Conservation (phyloP, 2,888 invertebrate genomes). For the Coremacera marginata region DNA sequence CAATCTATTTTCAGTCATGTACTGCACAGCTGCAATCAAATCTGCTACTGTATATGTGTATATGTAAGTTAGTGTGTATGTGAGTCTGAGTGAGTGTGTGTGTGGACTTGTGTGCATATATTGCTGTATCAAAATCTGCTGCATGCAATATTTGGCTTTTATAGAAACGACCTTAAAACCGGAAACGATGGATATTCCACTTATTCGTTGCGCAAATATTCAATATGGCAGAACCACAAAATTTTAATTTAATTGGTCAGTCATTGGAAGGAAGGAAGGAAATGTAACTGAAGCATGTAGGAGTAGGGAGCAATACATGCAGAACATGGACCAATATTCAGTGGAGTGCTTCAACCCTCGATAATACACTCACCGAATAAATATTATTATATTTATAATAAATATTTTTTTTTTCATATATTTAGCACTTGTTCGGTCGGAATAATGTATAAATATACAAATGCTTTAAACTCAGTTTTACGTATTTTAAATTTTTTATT, state of each 20-base stretch:
- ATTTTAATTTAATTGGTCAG: conserved; percentile 21
- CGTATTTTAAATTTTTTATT: too few relatives aligned
- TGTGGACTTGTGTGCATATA: neutral
- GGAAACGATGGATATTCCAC: conserved; percentile 26
- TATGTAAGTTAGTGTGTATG: neutral
- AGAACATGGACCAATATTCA: too few relatives aligned
- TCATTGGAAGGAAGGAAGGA: too few relatives aligned
- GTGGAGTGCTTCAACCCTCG: too few relatives aligned
- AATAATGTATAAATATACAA: too few relatives aligned
- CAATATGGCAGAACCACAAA: conserved; percentile 27
- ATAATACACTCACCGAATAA: too few relatives aligned
- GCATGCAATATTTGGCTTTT: conserved; percentile 3
- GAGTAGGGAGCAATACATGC: too few relatives aligned
- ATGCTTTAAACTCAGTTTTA: too few relatives aligned
- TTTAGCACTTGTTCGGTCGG: too few relatives aligned
- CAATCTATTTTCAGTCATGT: neutral
- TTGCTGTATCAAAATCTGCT: neutral
- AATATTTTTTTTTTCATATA: too few relatives aligned
- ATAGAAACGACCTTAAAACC: conserved; percentile 18
- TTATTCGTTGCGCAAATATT: conserved; percentile 27
- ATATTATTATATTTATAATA: too few relatives aligned
- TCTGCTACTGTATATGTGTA: neutral
- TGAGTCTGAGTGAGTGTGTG: neutral
- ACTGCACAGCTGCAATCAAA: neutral
- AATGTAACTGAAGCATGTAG: too few relatives aligned